Conservation (phyloP, 1,140 invertebrate genomes). For the Xylocopa sonorina region DNA sequence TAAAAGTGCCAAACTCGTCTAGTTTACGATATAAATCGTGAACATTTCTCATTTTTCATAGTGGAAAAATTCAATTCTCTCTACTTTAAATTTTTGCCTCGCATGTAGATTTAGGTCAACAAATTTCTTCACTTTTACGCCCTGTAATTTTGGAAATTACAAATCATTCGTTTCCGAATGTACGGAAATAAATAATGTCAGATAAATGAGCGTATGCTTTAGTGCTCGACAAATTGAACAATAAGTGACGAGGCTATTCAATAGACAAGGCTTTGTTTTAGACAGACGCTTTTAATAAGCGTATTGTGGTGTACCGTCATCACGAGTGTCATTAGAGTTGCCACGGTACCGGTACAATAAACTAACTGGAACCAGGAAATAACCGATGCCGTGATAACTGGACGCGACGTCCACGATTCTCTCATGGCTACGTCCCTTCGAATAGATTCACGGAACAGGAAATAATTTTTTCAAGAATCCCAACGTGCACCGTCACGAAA, state of each 20-base stretch:
- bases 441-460: conserved; percentile 6
- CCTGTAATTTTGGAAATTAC: background rate
- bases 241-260: background rate
- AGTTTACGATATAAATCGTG: background rate
- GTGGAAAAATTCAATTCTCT: no score
- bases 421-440: background rate
- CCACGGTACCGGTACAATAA: conserved; percentile 34
- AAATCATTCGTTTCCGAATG: no score
- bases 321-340: conserved; percentile 12
- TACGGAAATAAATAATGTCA: no score
- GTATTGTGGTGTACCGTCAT: conserved; percentile 2
- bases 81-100: no score
- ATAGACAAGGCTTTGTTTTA: background rate
- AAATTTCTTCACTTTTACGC: no score
- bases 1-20: background rate
- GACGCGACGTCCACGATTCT: conserved; percentile 10
- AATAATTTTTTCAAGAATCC: conserved; percentile 5
- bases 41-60: no score
- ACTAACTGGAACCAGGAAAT: conserved; percentile 49
- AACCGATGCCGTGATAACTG: conserved; percentile 29
- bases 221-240: background rate
- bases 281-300: conserved; percentile 25
- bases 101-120: no score
- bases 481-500: background rate
- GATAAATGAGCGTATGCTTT: background rate